These are phyloP conservation scores for Alcedo atthis DNA, from an alignment of 2,797 vertebrate genomes.

Conservation along the genomic window DNA sequence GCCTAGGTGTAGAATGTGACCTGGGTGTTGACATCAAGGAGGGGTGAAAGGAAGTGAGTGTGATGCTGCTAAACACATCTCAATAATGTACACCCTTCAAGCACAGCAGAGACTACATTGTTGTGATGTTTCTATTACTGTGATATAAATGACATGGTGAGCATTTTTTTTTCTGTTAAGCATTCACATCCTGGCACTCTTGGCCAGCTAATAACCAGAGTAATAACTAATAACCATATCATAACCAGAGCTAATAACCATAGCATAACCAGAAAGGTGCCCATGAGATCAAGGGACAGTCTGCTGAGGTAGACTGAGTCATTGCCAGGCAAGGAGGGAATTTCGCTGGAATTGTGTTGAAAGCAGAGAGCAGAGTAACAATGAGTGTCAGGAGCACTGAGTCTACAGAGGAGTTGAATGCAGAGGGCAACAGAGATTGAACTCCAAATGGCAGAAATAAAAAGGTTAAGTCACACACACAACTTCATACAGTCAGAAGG, in stretches of 20 bases:
- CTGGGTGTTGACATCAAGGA: neutral
- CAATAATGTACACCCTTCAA: neutral
- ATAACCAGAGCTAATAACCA: too few relatives aligned
- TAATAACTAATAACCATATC: too few relatives aligned
- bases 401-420: constrained; percentile 8
- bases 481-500: constrained; percentile 29
- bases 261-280: neutral
- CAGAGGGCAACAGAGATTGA: constrained; percentile 42
- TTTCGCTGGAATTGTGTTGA: neutral
- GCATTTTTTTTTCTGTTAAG: neutral
- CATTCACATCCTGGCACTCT: neutral
- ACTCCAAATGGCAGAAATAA: constrained; percentile 54
- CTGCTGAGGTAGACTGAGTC: neutral
- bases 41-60: neutral
- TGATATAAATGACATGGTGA: neutral
- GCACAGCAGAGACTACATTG: neutral
- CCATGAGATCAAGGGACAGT: neutral
- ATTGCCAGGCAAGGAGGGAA: constrained; percentile 15
- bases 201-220: neutral
- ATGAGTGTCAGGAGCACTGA: constrained; percentile 7
- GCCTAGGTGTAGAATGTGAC: neutral
- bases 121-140: neutral
- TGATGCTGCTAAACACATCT: neutral
- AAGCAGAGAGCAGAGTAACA: constrained; percentile 36
- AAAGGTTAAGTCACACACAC: constrained; percentile 40